Evolutionary conservation across 2,797 vertebrate genomes (phyloP).

Genomic region (Hirundo rustica): DNA sequence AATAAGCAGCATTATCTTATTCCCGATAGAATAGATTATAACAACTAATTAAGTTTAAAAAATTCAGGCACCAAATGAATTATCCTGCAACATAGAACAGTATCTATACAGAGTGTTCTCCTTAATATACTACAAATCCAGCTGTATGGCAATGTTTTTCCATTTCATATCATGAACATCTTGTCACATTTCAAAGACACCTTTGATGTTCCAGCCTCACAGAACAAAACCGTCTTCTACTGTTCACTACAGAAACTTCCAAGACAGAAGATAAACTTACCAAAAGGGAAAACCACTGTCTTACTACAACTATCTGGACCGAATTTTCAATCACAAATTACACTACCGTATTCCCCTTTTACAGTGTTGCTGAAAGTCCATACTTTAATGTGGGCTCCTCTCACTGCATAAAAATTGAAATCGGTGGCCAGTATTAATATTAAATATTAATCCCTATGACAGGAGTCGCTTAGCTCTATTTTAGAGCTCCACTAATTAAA

Average conservation of each 20-base stretch:
- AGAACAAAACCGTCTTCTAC: background rate
- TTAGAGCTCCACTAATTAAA: constrained; percentile 30
- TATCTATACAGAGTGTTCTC: constrained; percentile 35
- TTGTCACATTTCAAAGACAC: background rate
- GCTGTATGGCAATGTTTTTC: background rate
- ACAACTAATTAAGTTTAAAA: constrained; percentile 46
- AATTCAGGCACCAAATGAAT: constrained; percentile 66
- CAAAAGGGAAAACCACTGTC: background rate
- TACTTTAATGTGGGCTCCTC: constrained; percentile 41
- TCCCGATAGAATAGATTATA: constrained; percentile 49
- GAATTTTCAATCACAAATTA: background rate
- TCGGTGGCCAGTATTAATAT: constrained; percentile 12
- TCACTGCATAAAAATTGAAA: constrained; percentile 45
- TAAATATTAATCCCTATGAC: background rate
- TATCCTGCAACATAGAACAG: constrained; percentile 33
- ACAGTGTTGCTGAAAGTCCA: background rate
- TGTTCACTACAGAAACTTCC: background rate
- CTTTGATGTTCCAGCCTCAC: background rate
- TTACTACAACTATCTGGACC: background rate
- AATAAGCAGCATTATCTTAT: constrained; percentile 67
- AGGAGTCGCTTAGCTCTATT: background rate
- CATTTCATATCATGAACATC: background rate
- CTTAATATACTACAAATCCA: constrained; percentile 45
- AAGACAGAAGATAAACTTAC: background rate
- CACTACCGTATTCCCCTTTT: background rate